Conservation (phyloP, 1,140 invertebrate genomes). For the Heliothis subflexa region DNA sequence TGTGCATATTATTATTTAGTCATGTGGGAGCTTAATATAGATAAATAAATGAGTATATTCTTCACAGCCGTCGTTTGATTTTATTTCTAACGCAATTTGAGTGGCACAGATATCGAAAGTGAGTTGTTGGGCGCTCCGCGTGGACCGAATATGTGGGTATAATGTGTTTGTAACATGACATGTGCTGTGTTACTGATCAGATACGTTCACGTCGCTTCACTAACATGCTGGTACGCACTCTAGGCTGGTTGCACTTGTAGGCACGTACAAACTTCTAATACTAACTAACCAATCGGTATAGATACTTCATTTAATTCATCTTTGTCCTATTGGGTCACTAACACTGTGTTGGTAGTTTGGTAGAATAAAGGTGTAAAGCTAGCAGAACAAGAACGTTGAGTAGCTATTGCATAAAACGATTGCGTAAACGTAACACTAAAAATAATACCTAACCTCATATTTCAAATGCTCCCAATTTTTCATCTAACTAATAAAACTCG, state of each 20-base stretch:
- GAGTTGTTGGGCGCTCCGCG: slow-evolving; percentile 33
- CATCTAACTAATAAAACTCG: background rate
- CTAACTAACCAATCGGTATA: background rate
- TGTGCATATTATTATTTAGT: slow-evolving; percentile 58
- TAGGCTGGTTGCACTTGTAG: slow-evolving; percentile 43
- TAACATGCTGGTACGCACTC: slow-evolving; percentile 45
- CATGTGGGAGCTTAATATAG: slow-evolving; percentile 57
- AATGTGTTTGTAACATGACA: slow-evolving; percentile 19
- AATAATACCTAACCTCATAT: too few relatives aligned
- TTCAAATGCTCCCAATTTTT: background rate
- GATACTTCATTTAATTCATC: slow-evolving; percentile 12
- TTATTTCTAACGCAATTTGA: slow-evolving; percentile 69
- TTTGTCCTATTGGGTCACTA: background rate
- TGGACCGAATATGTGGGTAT: slow-evolving; percentile 41
- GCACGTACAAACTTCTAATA: slow-evolving; percentile 28
- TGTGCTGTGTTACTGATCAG: slow-evolving; percentile 40
- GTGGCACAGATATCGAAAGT: slow-evolving; percentile 53
- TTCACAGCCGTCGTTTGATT: slow-evolving; percentile 78
- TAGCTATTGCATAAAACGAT: too few relatives aligned
- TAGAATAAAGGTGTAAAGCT: background rate
- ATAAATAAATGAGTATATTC: slow-evolving; percentile 80
- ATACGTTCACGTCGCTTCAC: slow-evolving; percentile 36
- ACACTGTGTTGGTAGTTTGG: background rate
- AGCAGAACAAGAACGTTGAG: background rate
- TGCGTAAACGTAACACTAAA: too few relatives aligned